Conservation (phyloP, 2,113 vertebrate genomes). For the Carlito syrichta region DNA sequence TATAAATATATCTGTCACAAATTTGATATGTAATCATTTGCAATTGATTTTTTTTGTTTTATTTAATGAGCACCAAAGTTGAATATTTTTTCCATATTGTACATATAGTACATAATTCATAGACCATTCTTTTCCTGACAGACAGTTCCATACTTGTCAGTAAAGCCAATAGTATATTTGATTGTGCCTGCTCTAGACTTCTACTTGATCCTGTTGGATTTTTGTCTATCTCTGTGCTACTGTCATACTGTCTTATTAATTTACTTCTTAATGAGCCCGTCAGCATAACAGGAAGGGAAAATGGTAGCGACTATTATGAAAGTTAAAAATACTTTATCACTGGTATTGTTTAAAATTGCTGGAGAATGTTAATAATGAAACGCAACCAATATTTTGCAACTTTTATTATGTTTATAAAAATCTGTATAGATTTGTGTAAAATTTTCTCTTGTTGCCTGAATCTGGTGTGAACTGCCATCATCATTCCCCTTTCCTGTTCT, state of each 20-base stretch:
- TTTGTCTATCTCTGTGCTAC: neutral
- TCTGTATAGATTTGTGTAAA: neutral
- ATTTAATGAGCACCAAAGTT: neutral
- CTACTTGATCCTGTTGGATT: neutral
- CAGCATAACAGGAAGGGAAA: neutral
- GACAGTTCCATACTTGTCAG: neutral
- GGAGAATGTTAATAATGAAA: neutral
- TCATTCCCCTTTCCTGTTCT: no score
- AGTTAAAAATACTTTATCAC: neutral
- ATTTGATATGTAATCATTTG: neutral
- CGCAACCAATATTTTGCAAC: neutral
- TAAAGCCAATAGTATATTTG: neutral
- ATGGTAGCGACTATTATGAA: neutral
- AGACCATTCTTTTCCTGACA: neutral
- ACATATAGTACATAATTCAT: neutral
- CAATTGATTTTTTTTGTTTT: neutral
- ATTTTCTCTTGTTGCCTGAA: neutral
- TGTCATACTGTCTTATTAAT: neutral
- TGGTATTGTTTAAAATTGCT: neutral
- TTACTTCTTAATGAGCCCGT: neutral
- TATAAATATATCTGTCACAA: neutral
- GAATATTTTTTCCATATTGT: neutral
- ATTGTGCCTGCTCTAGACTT: neutral
- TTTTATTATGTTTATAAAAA: neutral
- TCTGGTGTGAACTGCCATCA: neutral